Conservation (phyloP, 1,140 invertebrate species). For the Dendroctonus valens region DNA sequence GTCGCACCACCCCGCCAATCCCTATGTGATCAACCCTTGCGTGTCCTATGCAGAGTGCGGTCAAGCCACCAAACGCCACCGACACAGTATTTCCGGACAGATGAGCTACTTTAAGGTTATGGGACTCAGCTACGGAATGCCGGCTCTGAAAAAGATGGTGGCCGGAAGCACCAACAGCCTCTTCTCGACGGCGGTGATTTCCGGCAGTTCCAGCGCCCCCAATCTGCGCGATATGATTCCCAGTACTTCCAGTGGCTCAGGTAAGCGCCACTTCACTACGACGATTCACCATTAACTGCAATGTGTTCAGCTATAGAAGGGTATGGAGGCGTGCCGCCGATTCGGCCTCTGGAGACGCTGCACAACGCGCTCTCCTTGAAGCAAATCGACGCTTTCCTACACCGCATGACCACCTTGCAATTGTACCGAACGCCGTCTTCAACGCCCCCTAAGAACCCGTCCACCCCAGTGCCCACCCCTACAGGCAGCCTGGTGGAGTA, state of each 20-base stretch:
- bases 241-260: constrained; percentile 66
- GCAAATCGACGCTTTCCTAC: constrained; percentile 85
- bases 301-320: constrained; percentile 66
- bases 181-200: constrained; percentile 92
- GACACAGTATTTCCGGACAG: constrained; percentile 91
- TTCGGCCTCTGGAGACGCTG: constrained; percentile 90
- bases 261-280: constrained; percentile 54
- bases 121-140: constrained; percentile 64
- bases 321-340: constrained; percentile 87
- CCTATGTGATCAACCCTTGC: constrained; percentile 44
- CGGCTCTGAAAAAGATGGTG: constrained; percentile 65
- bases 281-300: constrained; percentile 16
- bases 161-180: constrained; percentile 71
- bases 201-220: constrained; percentile 85
- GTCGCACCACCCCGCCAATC: constrained; percentile 44
- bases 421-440: constrained; percentile 69
- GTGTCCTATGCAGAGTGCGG: constrained; percentile 49
- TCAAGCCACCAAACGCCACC: constrained; percentile 76
- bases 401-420: constrained; percentile 72
- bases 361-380: constrained; percentile 92
- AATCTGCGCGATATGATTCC: constrained; percentile 85
- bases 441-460: constrained; percentile 65
- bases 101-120: constrained; percentile 88
- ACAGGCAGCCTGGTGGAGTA: constrained; percentile 33
- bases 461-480: constrained; percentile 55